Evolutionary conservation across 2,888 invertebrate species (phyloP), one percentile per base, ranked within the genome.

Genomic region (Aphidoletes aphidimyza): DNA sequence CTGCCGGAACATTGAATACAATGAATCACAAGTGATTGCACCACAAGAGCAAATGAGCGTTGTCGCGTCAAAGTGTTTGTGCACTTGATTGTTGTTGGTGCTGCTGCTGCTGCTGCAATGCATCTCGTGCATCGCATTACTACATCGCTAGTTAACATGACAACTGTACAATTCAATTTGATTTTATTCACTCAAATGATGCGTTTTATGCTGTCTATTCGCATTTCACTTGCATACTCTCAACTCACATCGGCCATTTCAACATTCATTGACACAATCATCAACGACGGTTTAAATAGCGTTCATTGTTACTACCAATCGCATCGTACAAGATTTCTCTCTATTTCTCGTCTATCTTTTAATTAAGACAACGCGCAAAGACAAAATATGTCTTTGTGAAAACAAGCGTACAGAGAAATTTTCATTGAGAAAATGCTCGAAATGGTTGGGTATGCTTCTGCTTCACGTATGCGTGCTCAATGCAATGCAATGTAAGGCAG

Each of bases 91-190:
- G 1, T 69, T 69, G 69, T 22, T 54, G 17, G 17, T 47, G 47
- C 17, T 1, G n/a, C 17, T 47, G 2, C 0, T 54, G 26, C 22
- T 54, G 54, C 22, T 54, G n/a, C 19, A 26, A 26, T 54, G 69
- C 34, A 30, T 69, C n/a, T n/a, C n/a, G 69, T 69, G 34, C 34
- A 69, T 30, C 11, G 2, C 54, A 14, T 54, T 11, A 14, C 22
- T 22, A 30, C 14, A 14, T 30, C 30, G 30, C 2, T 69, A 1
- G 14, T 11, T 17, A 69, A 69, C 69, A 69, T 69, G 69, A 69
- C 30, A 69, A 69, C 69, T 69, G 34, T n/a, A 69, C 34, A 69
- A 69, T 69, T 69, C 30, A 69, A 81, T 81, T 81, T 81, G 81
- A 81, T 37, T 81, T 37, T n/a, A 81, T 81, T 81, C 37, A 37